These are phyloP conservation scores for Eudasyphora cyanicolor DNA, from an alignment of 2,888 invertebrate species.

Conservation along the genomic window DNA sequence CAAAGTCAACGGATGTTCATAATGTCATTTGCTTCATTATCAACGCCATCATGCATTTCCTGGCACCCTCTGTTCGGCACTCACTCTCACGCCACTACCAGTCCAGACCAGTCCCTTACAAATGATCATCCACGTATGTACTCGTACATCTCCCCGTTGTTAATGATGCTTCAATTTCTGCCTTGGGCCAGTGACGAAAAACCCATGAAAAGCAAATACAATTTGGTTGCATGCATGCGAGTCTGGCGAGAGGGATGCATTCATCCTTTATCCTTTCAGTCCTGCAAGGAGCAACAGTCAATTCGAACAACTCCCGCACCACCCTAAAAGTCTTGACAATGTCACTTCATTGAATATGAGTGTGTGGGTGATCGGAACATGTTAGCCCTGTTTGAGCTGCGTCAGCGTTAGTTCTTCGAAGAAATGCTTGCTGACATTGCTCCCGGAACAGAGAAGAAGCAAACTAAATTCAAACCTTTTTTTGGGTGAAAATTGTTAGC, in stretches of 20 bases:
- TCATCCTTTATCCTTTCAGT: no score
- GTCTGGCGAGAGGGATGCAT: no score
- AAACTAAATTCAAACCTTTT: not conserved
- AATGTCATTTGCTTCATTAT: conserved; percentile 32
- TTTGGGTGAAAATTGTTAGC: conserved; percentile 8
- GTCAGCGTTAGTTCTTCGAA: conserved; percentile 19
- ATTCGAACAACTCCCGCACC: no score
- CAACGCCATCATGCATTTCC: conserved; percentile 28
- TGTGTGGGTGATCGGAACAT: not conserved
- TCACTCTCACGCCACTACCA: not conserved
- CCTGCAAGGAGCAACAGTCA: no score
- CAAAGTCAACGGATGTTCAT: conserved; percentile 24
- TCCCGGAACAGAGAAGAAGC: not conserved
- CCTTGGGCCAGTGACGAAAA: conserved; percentile 16
- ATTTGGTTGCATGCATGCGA: conserved; percentile 10
- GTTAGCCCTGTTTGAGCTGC: not conserved
- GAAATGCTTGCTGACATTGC: not conserved
- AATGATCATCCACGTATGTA: not conserved
- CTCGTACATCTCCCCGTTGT: not conserved
- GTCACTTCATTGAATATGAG: not conserved
- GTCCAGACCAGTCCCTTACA: not conserved
- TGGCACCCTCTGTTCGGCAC: not conserved
- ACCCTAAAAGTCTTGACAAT: no score
- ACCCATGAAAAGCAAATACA: conserved; percentile 8
- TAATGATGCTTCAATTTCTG: not conserved